Evolutionary conservation across 2,113 vertebrate genomes (phyloP).

Genomic region (Chaetops frenatus): DNA sequence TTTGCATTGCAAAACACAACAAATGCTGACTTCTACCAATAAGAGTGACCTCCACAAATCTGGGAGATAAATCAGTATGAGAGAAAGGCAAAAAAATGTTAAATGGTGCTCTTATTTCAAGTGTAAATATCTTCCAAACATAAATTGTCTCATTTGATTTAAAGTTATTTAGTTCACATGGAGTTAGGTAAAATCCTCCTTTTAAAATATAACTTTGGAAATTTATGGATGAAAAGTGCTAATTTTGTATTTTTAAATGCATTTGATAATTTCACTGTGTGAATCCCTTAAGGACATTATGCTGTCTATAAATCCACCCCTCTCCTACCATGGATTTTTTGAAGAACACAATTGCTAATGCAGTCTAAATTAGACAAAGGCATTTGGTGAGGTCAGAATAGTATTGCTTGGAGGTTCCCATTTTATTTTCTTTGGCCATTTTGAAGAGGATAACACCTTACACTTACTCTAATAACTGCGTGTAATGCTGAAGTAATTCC

Average conservation of each 20-base stretch:
- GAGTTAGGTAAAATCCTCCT: conserved; percentile 20
- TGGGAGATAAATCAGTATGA: conserved; percentile 34
- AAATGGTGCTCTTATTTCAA: conserved; percentile 30
- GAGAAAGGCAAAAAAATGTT: conserved; percentile 4
- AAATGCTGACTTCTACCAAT: conserved; percentile 24
- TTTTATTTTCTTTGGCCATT: conserved; percentile 33
- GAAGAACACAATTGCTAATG: conserved; percentile 15
- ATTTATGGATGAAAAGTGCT: conserved; percentile 49
- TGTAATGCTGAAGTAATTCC: not conserved
- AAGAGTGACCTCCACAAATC: conserved; percentile 20
- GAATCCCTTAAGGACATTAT: conserved; percentile 18
- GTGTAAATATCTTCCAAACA: conserved; percentile 19
- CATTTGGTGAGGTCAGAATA: conserved; percentile 26
- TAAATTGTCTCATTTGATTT: conserved; percentile 31
- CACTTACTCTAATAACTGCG: not conserved
- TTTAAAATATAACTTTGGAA: conserved; percentile 20
- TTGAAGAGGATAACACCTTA: conserved; percentile 14
- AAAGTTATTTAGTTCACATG: conserved; percentile 34
- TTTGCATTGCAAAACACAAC: conserved; percentile 50
- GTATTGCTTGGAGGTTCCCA: not conserved
- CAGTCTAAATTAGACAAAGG: conserved; percentile 29
- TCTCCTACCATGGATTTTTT: not conserved
- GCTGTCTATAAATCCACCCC: conserved; percentile 9
- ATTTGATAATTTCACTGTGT: conserved; percentile 26
- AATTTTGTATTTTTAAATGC: conserved; percentile 45